Conservation (phyloP, 2,113 vertebrate genomes). For the Sphaerodactylus townsendi region DNA sequence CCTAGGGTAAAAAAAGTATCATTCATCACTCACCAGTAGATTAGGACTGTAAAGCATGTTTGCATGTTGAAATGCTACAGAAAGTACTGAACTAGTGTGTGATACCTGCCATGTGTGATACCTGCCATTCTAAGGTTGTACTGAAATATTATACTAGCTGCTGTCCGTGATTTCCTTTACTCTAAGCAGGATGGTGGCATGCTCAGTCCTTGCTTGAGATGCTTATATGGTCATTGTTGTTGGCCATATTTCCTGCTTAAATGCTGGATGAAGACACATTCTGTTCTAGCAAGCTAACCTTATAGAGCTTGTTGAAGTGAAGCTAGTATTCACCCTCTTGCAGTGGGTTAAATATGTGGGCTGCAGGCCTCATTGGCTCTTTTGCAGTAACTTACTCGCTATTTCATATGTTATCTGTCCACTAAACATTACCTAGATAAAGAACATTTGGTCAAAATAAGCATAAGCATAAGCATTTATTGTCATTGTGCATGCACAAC, state of each 20-base stretch:
- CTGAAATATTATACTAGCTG: not conserved
- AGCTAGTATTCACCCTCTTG: not conserved
- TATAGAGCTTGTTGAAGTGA: not conserved
- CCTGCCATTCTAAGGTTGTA: not conserved
- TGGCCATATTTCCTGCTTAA: too few relatives aligned
- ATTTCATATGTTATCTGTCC: not conserved
- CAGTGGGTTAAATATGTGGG: not conserved
- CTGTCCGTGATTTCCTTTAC: not conserved
- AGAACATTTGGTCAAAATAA: too few relatives aligned
- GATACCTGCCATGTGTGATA: not conserved
- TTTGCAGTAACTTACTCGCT: not conserved
- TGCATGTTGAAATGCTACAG: not conserved
- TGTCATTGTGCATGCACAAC: too few relatives aligned
- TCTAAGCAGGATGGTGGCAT: not conserved
- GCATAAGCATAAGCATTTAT: too few relatives aligned
- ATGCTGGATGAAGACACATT: not conserved
- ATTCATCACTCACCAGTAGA: too few relatives aligned
- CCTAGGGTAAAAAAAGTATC: not conserved
- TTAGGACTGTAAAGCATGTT: not conserved
- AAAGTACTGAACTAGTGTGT: not conserved
- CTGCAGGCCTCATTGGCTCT: not conserved
- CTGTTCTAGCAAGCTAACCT: not conserved
- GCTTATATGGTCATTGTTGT: too few relatives aligned
- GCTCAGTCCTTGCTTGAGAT: too few relatives aligned
- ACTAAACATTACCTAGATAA: not conserved